These are phyloP conservation scores for Scatophagus argus DNA, from an alignment of 2,113 vertebrate genomes.

Conservation along the genomic window DNA sequence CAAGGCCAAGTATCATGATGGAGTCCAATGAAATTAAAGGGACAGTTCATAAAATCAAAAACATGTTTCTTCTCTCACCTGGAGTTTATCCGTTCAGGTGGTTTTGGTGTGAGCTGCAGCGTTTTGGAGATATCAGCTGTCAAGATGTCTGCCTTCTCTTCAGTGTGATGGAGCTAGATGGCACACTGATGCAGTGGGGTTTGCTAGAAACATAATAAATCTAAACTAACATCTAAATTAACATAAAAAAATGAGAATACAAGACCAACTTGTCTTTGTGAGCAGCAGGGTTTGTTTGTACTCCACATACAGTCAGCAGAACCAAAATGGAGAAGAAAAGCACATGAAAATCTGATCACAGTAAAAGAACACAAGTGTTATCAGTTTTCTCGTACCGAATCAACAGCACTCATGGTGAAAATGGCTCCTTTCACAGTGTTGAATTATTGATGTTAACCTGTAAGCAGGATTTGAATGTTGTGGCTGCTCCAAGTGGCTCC, in stretches of 20 bases:
- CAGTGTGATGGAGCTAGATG: too few species aligned
- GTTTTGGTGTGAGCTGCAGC: too few species aligned
- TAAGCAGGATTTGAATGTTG: slow-evolving; percentile 49
- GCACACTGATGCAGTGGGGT: too few species aligned
- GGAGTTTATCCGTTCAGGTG: too few species aligned
- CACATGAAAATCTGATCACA: not conserved
- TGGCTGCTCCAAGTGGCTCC: slow-evolving; percentile 39
- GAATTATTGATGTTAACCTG: slow-evolving; percentile 68
- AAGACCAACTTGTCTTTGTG: too few species aligned
- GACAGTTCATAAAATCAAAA: too few species aligned
- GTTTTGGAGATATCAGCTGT: too few species aligned
- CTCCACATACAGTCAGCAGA: not conserved
- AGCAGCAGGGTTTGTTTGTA: not conserved
- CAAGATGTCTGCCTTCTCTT: too few species aligned
- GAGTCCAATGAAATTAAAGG: too few species aligned
- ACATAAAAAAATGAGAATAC: not conserved
- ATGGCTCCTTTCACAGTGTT: slow-evolving; percentile 39
- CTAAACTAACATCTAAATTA: not conserved
- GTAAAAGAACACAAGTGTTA: not conserved
- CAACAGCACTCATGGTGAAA: slow-evolving; percentile 17
- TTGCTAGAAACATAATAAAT: too few species aligned
- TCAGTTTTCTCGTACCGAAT: not conserved
- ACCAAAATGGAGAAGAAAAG: not conserved
- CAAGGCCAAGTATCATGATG: too few species aligned
- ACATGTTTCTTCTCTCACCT: too few species aligned